Evolutionary conservation across 2,888 invertebrate species (phyloP).

Genomic region (Himalopsyche japonica): DNA sequence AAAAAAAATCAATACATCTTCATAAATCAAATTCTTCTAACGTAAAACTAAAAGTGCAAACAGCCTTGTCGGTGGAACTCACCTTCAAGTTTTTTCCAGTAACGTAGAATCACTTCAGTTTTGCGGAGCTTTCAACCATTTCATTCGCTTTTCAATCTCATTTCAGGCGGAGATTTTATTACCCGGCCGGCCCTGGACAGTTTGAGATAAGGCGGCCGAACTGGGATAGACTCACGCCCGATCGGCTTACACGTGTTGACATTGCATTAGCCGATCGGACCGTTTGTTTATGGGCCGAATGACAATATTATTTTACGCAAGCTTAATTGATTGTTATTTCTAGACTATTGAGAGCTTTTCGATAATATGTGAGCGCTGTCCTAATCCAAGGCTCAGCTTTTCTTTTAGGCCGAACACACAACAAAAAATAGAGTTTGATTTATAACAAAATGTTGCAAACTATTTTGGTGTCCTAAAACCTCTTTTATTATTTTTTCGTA

Average conservation of each 20-base stretch:
- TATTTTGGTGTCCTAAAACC: no score
- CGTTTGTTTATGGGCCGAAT: constrained; percentile 15
- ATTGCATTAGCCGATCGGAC: constrained; percentile 17
- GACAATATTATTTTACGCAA: constrained; percentile 26
- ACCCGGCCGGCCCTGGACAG: neutral
- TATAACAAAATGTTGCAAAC: no score
- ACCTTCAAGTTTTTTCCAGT: neutral
- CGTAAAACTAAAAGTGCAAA: neutral
- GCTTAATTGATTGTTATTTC: constrained; percentile 25
- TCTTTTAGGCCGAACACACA: neutral
- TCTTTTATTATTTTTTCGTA: no score
- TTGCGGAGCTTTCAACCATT: neutral
- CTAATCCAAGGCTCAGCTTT: neutral
- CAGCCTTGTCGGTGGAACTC: neutral
- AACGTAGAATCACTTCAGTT: neutral
- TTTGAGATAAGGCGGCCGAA: neutral
- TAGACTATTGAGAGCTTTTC: neutral
- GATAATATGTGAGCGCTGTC: neutral
- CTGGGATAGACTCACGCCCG: neutral
- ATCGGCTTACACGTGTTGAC: constrained; percentile 17
- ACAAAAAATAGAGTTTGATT: no score
- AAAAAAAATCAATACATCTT: no score
- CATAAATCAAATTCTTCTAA: no score
- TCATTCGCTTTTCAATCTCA: neutral
- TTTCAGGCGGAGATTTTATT: neutral